Evolutionary conservation across 2,113 vertebrate genomes (phyloP).

Genomic region (Pogona vitticeps): DNA sequence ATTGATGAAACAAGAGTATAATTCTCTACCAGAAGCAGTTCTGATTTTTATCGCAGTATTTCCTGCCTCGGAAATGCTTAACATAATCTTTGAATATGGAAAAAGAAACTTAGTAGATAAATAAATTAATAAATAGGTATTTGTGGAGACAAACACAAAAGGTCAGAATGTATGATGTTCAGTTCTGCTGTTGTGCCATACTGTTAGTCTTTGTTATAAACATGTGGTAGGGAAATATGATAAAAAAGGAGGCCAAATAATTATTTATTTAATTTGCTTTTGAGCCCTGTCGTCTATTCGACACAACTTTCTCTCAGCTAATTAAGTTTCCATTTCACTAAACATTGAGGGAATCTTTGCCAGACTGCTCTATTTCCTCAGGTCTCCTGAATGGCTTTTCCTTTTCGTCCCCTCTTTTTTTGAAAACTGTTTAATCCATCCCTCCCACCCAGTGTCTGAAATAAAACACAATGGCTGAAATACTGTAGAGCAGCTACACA

Average conservation of each 20-base stretch:
- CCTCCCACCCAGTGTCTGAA: not conserved
- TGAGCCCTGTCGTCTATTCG: not conserved
- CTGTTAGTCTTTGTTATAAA: not conserved
- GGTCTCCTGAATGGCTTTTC: constrained; percentile 22
- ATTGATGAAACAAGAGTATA: not conserved
- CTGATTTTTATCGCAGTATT: not conserved
- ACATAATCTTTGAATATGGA: not conserved
- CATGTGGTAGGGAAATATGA: not conserved
- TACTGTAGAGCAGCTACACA: too few species aligned
- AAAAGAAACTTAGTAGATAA: not conserved
- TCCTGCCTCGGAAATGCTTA: not conserved
- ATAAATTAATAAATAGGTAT: too few species aligned
- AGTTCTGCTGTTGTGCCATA: not conserved
- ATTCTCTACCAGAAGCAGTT: not conserved
- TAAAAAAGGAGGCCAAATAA: not conserved
- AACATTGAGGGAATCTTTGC: constrained; percentile 14
- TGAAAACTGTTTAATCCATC: not conserved
- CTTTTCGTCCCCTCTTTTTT: not conserved
- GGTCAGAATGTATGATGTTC: not conserved
- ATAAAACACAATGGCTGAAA: not conserved
- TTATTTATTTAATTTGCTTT: not conserved
- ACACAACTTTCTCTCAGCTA: constrained; percentile 41
- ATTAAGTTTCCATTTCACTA: constrained; percentile 20
- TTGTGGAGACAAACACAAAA: not conserved
- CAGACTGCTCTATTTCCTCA: constrained; percentile 7